Base-by-base conservation (phyloP, 1,140 invertebrate species). In the Atta colombica region DNA sequence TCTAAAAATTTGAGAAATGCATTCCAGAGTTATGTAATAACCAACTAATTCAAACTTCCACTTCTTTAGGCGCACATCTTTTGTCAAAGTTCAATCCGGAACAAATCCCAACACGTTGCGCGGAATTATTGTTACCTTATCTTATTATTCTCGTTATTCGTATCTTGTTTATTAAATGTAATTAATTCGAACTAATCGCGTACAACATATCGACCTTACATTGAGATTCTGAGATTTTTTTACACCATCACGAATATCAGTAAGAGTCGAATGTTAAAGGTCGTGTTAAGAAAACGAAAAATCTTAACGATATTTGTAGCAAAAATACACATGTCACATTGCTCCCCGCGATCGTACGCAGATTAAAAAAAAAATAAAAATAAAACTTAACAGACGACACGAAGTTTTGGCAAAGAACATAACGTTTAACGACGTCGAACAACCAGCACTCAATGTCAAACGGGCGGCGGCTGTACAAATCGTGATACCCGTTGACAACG, bases 241-340 rank as follows among this genome's bases (percentile, higher is more conserved):
- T 28, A 84, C 51, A 51, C 31, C 7, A 16, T 75, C 45, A 61
- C 14, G 68, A 88, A 80, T 63, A 65, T 16, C 55, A 28, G 63
- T 45, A 69, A 82, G 49, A 65, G 28, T 77, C 31, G 45, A 82
- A 81, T 80, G 53, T 80, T 21, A 18, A 81, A 86, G 77, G 49
- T 81, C 78, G 28, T 51, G n/a, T 69, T 25, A 74, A 84, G 28
- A 78, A 74, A 84, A 77, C 80, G 12, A 78, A 85, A 71, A 68
- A 14, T 87, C 86, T 86, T 77, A 87, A 90, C 75, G 89, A 90
- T 90, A 90, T 88, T 90, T 90, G 89, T 90, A 90, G 89, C 89
- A 90, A 90, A 90, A 90, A 90, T 90, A 90, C 88, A 90, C 86
- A 90, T 77, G 89, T 87, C 89, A 85, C 86, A 63, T 82, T 84